Percentiles rank a stretch among this genome's conserved stretches.
phyloP scores from a whole-genome alignment of 35 echinoderm and acorn worm genomes.

The Stichopus chloronotus region DNA sequence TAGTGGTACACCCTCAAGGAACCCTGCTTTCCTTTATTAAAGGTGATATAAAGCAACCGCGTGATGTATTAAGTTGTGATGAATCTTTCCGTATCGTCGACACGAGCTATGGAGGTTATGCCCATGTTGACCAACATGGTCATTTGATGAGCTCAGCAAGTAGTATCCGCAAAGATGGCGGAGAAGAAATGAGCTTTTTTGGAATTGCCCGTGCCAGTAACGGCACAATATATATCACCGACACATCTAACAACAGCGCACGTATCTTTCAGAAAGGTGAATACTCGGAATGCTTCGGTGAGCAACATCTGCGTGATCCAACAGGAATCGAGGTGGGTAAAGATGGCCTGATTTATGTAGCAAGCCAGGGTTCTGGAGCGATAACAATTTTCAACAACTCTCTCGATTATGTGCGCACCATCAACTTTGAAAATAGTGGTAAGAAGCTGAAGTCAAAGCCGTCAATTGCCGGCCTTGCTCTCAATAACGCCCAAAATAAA shows the following conservation, averaged over 20 bases:
- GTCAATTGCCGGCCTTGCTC: not conserved
- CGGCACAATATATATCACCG: slow-evolving; percentile 12
- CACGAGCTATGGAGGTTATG: not conserved
- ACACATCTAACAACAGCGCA: not conserved
- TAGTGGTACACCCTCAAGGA: not conserved
- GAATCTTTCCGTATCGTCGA: not conserved
- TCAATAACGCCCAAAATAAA: not conserved
- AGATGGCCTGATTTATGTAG: not conserved
- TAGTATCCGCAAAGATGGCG: not conserved
- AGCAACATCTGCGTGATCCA: not conserved
- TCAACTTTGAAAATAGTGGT: not conserved
- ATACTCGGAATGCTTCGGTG: not conserved
- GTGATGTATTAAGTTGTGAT: not conserved
- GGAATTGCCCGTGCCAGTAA: not conserved
- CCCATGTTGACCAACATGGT: not conserved
- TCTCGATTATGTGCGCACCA: not conserved
- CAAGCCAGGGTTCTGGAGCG: not conserved
- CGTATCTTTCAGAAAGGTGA: not conserved
- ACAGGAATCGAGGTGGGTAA: not conserved
- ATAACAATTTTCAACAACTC: not conserved
- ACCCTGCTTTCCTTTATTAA: not conserved
- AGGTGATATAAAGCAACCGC: not conserved
- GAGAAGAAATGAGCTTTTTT: not conserved
- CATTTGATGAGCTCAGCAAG: not conserved
- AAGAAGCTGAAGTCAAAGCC: not conserved